These are phyloP conservation scores for Daboia siamensis DNA, from an alignment of 2,113 vertebrate genomes.

Conservation along the genomic window DNA sequence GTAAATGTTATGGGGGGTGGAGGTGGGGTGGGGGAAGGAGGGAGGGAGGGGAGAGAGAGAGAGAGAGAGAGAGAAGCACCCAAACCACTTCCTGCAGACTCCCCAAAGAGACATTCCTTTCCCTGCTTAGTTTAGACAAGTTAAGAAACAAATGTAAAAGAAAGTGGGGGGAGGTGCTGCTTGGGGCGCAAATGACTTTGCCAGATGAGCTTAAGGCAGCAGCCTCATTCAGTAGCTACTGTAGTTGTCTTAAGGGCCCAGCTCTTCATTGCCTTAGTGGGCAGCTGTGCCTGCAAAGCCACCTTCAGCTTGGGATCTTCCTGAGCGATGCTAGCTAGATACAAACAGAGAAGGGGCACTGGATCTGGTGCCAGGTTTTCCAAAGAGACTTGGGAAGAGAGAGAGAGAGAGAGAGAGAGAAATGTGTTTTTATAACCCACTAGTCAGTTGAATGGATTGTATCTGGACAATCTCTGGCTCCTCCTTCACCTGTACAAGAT, in stretches of 20 bases:
- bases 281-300: background rate
- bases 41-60: background rate
- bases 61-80: background rate
- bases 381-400: background rate
- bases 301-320: background rate
- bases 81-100: conserved; percentile 23
- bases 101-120: conserved; percentile 29
- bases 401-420: too few relatives aligned
- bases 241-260: background rate
- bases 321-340: background rate
- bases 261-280: background rate
- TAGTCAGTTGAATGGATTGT: background rate
- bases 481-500: background rate
- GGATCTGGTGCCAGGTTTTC: background rate
- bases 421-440: background rate
- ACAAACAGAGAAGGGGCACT: too few relatives aligned
- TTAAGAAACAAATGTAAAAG: conserved; percentile 11
- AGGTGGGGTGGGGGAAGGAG: background rate
- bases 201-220: conserved; percentile 18
- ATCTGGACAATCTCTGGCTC: background rate
- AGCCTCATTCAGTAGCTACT: background rate
- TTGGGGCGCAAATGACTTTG: background rate
- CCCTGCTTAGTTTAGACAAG: conserved; percentile 22
- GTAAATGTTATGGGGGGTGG: background rate
- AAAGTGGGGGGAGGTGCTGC: background rate